These are phyloP conservation scores for Neoscelio sp. DNA, from an alignment of 2,888 invertebrate species.

Conservation along the genomic window DNA sequence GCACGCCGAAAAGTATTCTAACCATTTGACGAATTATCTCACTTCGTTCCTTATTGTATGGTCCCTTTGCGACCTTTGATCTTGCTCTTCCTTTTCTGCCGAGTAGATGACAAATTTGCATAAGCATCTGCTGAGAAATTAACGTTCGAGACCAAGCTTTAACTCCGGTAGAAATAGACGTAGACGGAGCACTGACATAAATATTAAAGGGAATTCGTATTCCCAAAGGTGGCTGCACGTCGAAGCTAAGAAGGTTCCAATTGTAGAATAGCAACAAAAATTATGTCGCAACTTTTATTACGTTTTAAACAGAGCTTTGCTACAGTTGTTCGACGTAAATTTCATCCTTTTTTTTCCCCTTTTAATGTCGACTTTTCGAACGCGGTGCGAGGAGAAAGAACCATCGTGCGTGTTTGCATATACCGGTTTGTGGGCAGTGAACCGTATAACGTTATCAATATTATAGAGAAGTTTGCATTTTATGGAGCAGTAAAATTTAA, in stretches of 20 bases:
- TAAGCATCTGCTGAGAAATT: constrained; percentile 33
- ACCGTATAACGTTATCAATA: constrained; percentile 18
- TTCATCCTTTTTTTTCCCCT: too few relatives aligned
- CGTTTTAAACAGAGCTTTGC: constrained; percentile 1
- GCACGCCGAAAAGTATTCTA: constrained; percentile 2
- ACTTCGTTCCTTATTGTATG: not conserved
- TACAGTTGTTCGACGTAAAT: constrained; percentile 13
- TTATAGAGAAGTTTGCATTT: constrained; percentile 11
- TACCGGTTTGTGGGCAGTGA: not conserved
- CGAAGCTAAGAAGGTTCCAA: not conserved
- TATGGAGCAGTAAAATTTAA: not conserved
- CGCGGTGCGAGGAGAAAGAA: not conserved
- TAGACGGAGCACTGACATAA: constrained; percentile 21
- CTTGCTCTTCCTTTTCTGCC: not conserved
- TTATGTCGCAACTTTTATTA: constrained; percentile 19
- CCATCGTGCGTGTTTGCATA: constrained; percentile 7
- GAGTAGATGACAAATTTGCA: constrained; percentile 39
- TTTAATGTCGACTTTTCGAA: too few relatives aligned
- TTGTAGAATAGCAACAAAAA: too few relatives aligned
- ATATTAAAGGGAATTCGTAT: constrained; percentile 34
- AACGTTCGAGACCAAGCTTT: not conserved
- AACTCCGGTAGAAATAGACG: not conserved
- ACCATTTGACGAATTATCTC: constrained; percentile 17
- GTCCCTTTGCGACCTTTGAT: constrained; percentile 25
- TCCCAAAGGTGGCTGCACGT: constrained; percentile 35